Evolutionary conservation across 2,888 invertebrate species (phyloP).

Genomic region (Monoplex corrugatus): DNA sequence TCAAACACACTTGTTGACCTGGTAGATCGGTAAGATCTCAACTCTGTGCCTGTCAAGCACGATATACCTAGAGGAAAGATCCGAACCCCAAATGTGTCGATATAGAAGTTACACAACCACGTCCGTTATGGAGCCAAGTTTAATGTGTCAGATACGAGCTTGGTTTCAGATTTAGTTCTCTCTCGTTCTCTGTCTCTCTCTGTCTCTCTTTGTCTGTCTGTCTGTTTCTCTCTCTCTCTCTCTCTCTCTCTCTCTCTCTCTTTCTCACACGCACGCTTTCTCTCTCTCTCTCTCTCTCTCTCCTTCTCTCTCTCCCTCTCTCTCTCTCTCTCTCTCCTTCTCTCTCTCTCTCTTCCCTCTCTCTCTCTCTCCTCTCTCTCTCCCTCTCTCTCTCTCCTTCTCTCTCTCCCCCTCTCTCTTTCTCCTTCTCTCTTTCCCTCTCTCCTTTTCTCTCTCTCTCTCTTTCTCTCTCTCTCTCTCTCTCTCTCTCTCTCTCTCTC

Average conservation of each 20-base stretch:
- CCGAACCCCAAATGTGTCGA: no score
- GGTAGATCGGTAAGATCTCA: no score
- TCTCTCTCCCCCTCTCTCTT: background rate
- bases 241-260: background rate
- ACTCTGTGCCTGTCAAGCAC: no score
- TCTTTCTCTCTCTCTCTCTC: background rate
- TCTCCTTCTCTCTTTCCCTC: background rate
- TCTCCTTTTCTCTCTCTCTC: background rate
- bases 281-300: background rate
- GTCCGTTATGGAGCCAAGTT: no score
- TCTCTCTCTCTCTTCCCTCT: background rate
- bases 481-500: background rate
- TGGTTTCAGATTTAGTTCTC: no score
- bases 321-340: background rate
- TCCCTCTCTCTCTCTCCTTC: background rate
- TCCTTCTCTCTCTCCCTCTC: background rate
- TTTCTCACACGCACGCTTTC: background rate
- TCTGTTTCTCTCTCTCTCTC: background rate
- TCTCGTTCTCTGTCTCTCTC: no score
- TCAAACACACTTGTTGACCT: no score
- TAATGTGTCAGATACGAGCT: no score
- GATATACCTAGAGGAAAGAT: no score
- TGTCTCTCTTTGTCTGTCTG: no score
- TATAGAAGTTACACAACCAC: no score
- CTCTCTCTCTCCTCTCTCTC: background rate